These are phyloP conservation scores for Mormoops blainvillei DNA, from an alignment of 2,113 vertebrate species.

Conservation along the genomic window DNA sequence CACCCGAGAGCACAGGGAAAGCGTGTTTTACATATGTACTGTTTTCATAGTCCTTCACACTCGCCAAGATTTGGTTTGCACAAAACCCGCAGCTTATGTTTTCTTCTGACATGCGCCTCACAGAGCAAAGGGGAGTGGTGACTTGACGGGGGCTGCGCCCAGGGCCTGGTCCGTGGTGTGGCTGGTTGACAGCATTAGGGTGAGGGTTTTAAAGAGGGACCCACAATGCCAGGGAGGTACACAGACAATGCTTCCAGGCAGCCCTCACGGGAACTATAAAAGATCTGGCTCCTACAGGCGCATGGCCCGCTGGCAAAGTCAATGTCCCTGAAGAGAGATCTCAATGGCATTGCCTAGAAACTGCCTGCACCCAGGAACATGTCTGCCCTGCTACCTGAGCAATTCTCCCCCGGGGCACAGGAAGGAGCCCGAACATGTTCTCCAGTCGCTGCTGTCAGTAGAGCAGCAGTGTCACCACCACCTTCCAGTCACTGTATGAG, in stretches of 20 bases:
- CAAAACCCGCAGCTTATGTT: not conserved
- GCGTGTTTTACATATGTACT: not conserved
- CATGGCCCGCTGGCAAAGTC: not conserved
- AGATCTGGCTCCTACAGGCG: not conserved
- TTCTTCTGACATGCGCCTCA: not conserved
- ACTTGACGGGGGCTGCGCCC: not conserved
- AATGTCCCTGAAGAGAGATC: not conserved
- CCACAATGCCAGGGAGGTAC: not conserved
- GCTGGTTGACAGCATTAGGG: not conserved
- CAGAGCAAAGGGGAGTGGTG: not conserved
- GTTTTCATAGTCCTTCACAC: not conserved
- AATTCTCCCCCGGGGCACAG: not conserved
- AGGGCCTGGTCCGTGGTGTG: not conserved
- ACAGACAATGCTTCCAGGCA: rapidly evolving
- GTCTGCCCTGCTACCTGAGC: not conserved
- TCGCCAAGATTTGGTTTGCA: not conserved
- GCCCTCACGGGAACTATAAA: not conserved
- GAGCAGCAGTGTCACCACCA: rapidly evolving
- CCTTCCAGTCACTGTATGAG: rapidly evolving
- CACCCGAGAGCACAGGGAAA: not conserved
- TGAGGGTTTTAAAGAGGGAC: not conserved
- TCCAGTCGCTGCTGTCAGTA: not conserved
- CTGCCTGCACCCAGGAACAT: not conserved
- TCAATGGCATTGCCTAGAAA: not conserved
- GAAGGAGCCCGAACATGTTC: not conserved